Evolutionary conservation across 2,797 vertebrate genomes (phyloP), one percentile per base, ranked within the genome.

Genomic region (Fringilla coelebs): DNA sequence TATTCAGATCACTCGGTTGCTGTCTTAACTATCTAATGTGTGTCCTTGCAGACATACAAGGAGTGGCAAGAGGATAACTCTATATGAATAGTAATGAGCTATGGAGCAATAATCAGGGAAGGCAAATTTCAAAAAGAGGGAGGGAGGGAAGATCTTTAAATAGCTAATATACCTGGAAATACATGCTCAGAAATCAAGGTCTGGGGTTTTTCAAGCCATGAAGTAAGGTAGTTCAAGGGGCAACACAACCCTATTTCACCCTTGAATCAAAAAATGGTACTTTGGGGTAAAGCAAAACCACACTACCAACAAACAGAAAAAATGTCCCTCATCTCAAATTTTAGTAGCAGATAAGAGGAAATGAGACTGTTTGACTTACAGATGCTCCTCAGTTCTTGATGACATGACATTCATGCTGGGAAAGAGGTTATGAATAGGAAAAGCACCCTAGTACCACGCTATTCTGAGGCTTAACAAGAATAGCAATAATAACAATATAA

Each of bases 11-110:
- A 83, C 52, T 87, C 65, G 32, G 48, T 7, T 74, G 32, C 70
- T 74, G 61, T 48, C 85, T 91, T 76, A 88, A 83, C 79, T 75
- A 70, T 17, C 62, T 84, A 82, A 89, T 16, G 25, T 34, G 45
- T 77, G 71, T 79, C 90, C 85, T 90, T 89, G 77, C 80, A 94
- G 71, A 79, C 29, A 65, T n/a, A 87, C 22, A 86, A 86, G 29
- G 34, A 87, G 46, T 49, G 62, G 49, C 57, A 92, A 61, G 66
- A 67, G 31, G n/a, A 22, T 34, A 85, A 60, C 41, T 79, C 55
- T 51, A 3, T 26, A 61, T 51, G 71, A 88, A 93, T 68, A 65
- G n/a, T 67, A 91, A 91, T 85, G 48, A 94, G 63, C 62, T 91
- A n/a, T 29, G 11, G 19, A 91, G 41, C 36, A 86, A 88, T 32